These are phyloP conservation scores for Sebastes fasciatus DNA, from an alignment of 2,113 vertebrate species.

Conservation along the genomic window DNA sequence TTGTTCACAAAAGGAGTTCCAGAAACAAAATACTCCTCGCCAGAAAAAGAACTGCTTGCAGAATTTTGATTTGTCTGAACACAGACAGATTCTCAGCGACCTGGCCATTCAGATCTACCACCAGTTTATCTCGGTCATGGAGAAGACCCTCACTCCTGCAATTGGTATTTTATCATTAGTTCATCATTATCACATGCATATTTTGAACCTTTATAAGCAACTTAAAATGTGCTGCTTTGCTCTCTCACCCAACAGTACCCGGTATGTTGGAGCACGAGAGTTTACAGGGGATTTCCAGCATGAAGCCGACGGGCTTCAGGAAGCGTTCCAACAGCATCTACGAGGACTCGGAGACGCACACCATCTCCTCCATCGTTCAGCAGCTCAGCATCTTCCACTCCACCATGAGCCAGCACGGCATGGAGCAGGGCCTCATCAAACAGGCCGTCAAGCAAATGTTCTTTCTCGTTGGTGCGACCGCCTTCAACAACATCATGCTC, in stretches of 20 bases:
- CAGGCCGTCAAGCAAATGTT: slow-evolving; percentile 93
- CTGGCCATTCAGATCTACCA: slow-evolving; percentile 95
- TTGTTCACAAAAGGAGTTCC: slow-evolving; percentile 87
- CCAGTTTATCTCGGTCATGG: slow-evolving; percentile 90
- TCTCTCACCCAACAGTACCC: slow-evolving; percentile 83
- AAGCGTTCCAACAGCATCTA: slow-evolving; percentile 92
- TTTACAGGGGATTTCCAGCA: slow-evolving; percentile 95
- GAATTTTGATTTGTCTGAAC: slow-evolving; percentile 96
- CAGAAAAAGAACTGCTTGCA: slow-evolving; percentile 95
- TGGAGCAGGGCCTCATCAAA: slow-evolving; percentile 89
- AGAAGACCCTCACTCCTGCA: slow-evolving; percentile 89
- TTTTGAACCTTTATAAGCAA: background rate
- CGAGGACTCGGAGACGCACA: slow-evolving; percentile 89
- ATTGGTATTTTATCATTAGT: slow-evolving; percentile 84
- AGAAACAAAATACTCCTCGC: slow-evolving; percentile 88
- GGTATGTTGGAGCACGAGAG: slow-evolving; percentile 97
- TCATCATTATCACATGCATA: background rate
- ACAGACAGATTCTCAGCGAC: slow-evolving; percentile 95
- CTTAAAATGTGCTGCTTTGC: background rate
- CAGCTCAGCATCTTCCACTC: slow-evolving; percentile 91
- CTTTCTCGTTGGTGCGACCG: slow-evolving; percentile 89
- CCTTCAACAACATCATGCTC: slow-evolving; percentile 95
- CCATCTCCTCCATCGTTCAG: slow-evolving; percentile 91
- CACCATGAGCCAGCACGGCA: slow-evolving; percentile 92
- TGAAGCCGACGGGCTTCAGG: slow-evolving; percentile 95